Base-by-base conservation (phyloP, 2,888 invertebrate species). In the Hybos culiciformis region DNA sequence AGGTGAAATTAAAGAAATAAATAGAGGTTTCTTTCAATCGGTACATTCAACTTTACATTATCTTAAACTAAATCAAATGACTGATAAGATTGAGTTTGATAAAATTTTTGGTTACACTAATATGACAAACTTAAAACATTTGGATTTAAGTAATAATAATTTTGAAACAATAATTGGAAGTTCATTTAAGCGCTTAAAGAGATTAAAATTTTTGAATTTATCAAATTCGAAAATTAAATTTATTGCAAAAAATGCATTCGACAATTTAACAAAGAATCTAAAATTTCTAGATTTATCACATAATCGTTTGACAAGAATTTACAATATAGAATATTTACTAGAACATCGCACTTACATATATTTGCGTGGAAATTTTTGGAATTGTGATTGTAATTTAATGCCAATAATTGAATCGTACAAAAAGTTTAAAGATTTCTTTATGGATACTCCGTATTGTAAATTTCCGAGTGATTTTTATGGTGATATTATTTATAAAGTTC, bases 21-120 rank as follows among this genome's bases (percentile, higher is more conserved):
- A 53, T 34, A 40, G 56, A 17, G 50, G 53, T 3, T 56, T 63
- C 23, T 50, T 63, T 33, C 62, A 62, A 34, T 60, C 63, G 1
- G 53, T 63, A 0, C 60, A 61, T 42, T 42, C 50, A 3, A 57
- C 58, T 0, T 46, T 63, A 3, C 46, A 46, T 1, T 51, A 53
- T 14, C 43, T 63, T 4, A 48, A 46, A n/a, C 33, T 63, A 3
- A 55, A 54, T 44, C 49, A 49, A 2, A 52, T 53, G 12, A 41
- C 59, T 0, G 12, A 9, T 1, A 48, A 58, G 3, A 26, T 45
- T 0, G 51, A 53, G 15, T 42, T 50, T 8, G 42, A 47, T 1
- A 55, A 49, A 24, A 38, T 56, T 4, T 62, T 63, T 32, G 56
- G 55, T 5, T 52, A 53, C 4, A 54, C 54, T 12, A 24, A 38